Percentiles rank a stretch among this genome's conserved stretches.
These are phyloP conservation scores for Polydrusus cervinus DNA, from an alignment of 2,888 invertebrate species.

Conservation along the genomic window DNA sequence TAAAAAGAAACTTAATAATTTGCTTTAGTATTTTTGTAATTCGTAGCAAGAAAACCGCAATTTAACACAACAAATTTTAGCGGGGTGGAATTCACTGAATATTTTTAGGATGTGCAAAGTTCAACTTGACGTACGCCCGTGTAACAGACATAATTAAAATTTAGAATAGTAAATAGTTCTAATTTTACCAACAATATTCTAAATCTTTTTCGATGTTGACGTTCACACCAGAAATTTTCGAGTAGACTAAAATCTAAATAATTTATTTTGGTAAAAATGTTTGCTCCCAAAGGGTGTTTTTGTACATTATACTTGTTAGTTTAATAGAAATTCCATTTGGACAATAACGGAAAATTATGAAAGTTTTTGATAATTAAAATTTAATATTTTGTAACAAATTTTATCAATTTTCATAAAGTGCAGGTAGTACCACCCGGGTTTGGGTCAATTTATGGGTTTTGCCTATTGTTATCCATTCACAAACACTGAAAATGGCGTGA, in stretches of 20 bases:
- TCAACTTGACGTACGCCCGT: conserved; percentile 10
- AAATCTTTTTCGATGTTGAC: conserved; percentile 37
- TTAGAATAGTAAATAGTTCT: conserved; percentile 28
- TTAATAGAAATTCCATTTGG: conserved; percentile 23
- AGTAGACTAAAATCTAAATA: conserved; percentile 31
- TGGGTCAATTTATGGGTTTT: too few relatives aligned
- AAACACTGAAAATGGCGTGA: too few relatives aligned
- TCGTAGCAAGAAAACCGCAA: too few relatives aligned
- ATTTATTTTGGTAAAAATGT: conserved; percentile 27
- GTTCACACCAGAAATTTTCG: conserved; percentile 30
- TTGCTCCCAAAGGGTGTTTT: background rate
- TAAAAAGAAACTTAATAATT: too few relatives aligned
- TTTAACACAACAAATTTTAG: too few relatives aligned
- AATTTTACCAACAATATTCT: conserved; percentile 34
- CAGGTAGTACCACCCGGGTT: too few relatives aligned
- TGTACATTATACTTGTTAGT: conserved; percentile 1
- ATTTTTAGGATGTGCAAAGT: too few relatives aligned
- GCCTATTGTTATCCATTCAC: too few relatives aligned
- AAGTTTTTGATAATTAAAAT: conserved; percentile 31
- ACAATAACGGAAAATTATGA: conserved; percentile 19
- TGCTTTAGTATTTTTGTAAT: too few relatives aligned
- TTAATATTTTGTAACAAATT: conserved; percentile 14
- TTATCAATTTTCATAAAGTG: conserved; percentile 15
- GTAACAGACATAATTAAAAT: conserved; percentile 13
- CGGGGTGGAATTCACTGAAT: too few relatives aligned